Evolutionary conservation across 2,113 vertebrate genomes (phyloP).

Genomic region (Podocnemis expansa): DNA sequence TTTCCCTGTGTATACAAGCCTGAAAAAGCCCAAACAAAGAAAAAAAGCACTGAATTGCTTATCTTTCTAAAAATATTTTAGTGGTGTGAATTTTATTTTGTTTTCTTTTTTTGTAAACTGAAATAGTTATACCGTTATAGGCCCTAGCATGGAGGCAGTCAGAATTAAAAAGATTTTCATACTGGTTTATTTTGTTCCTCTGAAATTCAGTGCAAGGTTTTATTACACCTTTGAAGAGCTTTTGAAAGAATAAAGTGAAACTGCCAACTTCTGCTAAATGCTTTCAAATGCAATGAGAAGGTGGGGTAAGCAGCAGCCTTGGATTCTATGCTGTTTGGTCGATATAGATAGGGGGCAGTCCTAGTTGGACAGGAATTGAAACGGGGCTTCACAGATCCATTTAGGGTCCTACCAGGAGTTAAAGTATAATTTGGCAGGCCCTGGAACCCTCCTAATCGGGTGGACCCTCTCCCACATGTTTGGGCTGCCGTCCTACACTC

Average conservation of each 20-base stretch:
- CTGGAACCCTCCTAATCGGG: too few species aligned
- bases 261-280: background rate
- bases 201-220: background rate
- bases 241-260: constrained; percentile 1
- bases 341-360: constrained; percentile 3
- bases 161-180: background rate
- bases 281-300: background rate
- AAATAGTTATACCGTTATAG: background rate
- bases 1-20: background rate
- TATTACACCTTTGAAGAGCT: background rate
- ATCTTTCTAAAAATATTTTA: background rate
- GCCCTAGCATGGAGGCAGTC: background rate
- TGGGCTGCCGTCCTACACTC: too few species aligned
- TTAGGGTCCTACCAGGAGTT: too few species aligned
- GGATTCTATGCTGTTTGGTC: background rate
- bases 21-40: background rate
- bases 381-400: background rate
- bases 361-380: background rate
- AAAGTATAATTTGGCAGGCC: too few species aligned
- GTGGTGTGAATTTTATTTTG: too few species aligned
- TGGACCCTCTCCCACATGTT: too few species aligned
- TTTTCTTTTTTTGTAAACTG: too few species aligned
- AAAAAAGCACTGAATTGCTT: background rate
- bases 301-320: constrained; percentile 9
- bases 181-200: background rate